A percentile compares a stretch with the other conserved stretches of the same genome.
Evolutionary conservation across 1,140 invertebrate species (phyloP).

Genomic region (Stegodyphus dumicola): DNA sequence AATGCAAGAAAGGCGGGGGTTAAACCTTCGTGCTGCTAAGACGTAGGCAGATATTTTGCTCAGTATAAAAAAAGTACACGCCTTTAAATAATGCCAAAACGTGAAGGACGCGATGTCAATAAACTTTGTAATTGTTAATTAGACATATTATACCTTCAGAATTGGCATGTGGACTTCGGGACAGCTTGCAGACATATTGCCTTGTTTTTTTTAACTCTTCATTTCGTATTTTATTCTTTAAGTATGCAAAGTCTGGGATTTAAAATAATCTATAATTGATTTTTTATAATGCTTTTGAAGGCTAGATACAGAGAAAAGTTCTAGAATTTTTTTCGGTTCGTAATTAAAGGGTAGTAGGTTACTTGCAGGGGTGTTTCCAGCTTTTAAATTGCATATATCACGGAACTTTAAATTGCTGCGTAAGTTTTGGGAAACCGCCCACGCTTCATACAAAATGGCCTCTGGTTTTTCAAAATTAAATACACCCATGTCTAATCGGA

Average conservation of each 20-base stretch:
- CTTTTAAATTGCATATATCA: too few species aligned
- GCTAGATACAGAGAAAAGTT: not conserved
- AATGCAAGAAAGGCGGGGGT: conserved; percentile 14
- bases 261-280: not conserved
- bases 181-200: not conserved
- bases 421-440: too few species aligned
- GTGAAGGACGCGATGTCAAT: conserved; percentile 40
- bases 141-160: not conserved
- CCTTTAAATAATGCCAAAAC: conserved; percentile 13
- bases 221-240: not conserved
- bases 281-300: not conserved
- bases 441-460: too few species aligned
- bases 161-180: not conserved
- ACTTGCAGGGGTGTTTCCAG: too few species aligned
- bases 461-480: too few species aligned
- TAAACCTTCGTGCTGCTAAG: not conserved
- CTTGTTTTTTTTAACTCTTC: not conserved
- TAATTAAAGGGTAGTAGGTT: too few species aligned
- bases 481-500: too few species aligned
- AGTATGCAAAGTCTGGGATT: not conserved
- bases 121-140: conserved; percentile 13
- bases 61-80: conserved; percentile 18
- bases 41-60: conserved; percentile 19
- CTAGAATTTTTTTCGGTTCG: too few species aligned
- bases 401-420: too few species aligned